phyloP scores from a whole-genome alignment of 64 coral and sea anemone species.

The Montipora efflorescens region DNA sequence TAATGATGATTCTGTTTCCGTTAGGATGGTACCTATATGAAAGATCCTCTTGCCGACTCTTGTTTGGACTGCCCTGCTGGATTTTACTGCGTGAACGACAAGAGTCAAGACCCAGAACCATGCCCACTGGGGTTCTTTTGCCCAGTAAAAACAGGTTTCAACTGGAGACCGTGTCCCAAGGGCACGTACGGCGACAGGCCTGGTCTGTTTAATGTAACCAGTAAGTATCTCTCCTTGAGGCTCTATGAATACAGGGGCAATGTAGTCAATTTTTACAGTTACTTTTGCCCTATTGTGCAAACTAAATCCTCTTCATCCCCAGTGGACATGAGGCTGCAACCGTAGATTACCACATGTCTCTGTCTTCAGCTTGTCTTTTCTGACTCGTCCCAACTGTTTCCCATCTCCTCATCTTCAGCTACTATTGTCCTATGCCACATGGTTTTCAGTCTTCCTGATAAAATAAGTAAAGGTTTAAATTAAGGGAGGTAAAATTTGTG shows the following conservation, averaged over 20 bases:
- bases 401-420: no score
- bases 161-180: constrained; percentile 89
- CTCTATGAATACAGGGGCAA: not conserved
- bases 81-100: constrained; percentile 95
- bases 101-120: constrained; percentile 91
- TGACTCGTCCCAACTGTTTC: no score
- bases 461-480: no score
- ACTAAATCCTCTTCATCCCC: no score
- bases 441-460: no score
- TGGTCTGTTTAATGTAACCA: constrained; percentile 83
- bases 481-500: no score
- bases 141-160: constrained; percentile 82
- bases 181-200: constrained; percentile 82
- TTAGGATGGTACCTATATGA: constrained; percentile 96
- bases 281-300: not conserved
- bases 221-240: constrained; percentile 33
- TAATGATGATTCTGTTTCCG: not conserved
- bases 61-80: constrained; percentile 93
- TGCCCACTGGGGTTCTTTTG: constrained; percentile 95
- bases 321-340: no score
- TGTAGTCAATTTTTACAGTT: not conserved
- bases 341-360: no score
- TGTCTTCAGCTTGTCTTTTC: no score
- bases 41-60: constrained; percentile 84
- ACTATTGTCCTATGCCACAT: no score